Percentiles rank a stretch among this genome's conserved stretches.
These are phyloP conservation scores for Falco biarmicus DNA, from an alignment of 2,797 vertebrate species.

Conservation along the genomic window DNA sequence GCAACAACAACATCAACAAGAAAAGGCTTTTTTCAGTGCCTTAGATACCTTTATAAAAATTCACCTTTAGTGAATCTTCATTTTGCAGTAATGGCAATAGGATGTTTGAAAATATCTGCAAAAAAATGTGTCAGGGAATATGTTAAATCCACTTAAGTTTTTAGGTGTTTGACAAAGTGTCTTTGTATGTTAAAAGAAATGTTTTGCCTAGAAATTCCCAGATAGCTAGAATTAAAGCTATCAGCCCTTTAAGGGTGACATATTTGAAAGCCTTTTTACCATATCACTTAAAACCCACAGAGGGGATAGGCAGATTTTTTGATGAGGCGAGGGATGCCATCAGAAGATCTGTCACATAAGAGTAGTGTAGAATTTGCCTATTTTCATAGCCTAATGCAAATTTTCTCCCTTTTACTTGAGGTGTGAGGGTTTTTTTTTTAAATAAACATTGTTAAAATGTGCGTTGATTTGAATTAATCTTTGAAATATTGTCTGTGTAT, in stretches of 20 bases:
- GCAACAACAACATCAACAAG: not conserved
- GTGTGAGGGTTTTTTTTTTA: not conserved
- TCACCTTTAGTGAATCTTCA: not conserved
- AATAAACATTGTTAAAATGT: not conserved
- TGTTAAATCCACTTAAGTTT: not conserved
- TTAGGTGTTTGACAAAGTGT: not conserved
- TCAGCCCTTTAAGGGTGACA: not conserved
- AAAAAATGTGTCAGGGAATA: not conserved
- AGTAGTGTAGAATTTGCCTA: not conserved
- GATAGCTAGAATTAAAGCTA: not conserved
- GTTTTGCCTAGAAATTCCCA: not conserved
- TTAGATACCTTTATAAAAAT: accelerated
- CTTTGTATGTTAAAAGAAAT: not conserved
- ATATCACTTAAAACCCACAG: not conserved
- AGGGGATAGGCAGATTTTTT: not conserved
- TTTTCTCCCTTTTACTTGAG: not conserved
- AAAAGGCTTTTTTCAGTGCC: not conserved
- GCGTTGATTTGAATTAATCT: not conserved
- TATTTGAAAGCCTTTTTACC: not conserved
- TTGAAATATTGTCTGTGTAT: not conserved
- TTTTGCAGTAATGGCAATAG: not conserved
- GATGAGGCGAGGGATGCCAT: not conserved
- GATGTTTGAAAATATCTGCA: not conserved
- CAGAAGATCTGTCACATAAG: not conserved
- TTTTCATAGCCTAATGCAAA: not conserved